phyloP scores from a whole-genome alignment of 2,888 invertebrate species.

The Actias luna region DNA sequence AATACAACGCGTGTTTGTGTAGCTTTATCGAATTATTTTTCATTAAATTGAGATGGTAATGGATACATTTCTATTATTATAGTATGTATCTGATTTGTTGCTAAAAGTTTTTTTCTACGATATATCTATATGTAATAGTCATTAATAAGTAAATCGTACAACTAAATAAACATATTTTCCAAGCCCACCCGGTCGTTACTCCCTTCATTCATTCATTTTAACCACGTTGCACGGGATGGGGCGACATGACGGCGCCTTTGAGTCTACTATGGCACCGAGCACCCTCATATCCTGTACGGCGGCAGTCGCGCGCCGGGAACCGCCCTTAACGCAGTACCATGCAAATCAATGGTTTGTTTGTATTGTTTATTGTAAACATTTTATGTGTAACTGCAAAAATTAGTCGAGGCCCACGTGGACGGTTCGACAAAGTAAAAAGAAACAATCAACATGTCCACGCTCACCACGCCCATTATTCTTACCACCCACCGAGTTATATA shows the following conservation, averaged over 20 bases:
- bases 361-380: slow-evolving; percentile 35
- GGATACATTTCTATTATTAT: too few relatives aligned
- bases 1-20: too few relatives aligned
- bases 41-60: too few relatives aligned
- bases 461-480: slow-evolving; percentile 61
- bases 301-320: slow-evolving; percentile 65
- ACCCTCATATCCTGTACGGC: slow-evolving; percentile 43
- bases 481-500: slow-evolving; percentile 66
- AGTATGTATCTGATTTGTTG: background rate
- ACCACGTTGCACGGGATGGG: slow-evolving; percentile 33
- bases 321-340: slow-evolving; percentile 62
- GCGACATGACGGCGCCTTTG: slow-evolving; percentile 65
- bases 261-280: slow-evolving; percentile 60
- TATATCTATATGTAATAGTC: background rate
- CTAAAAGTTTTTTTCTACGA: too few relatives aligned
- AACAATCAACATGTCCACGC: slow-evolving; percentile 50
- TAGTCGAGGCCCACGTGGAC: slow-evolving; percentile 45
- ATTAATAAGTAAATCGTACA: slow-evolving; percentile 2
- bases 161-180: slow-evolving; percentile 4
- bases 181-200: slow-evolving; percentile 9
- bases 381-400: slow-evolving; percentile 48
- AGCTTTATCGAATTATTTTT: too few relatives aligned
- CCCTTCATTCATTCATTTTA: slow-evolving; percentile 18
- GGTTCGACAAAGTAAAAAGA: slow-evolving; percentile 23
- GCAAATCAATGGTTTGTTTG: slow-evolving; percentile 42